A percentile compares a stretch with the other conserved stretches of the same genome.
phyloP scores from a whole-genome alignment of 2,113 vertebrate species.

The Phasianus colchicus region DNA sequence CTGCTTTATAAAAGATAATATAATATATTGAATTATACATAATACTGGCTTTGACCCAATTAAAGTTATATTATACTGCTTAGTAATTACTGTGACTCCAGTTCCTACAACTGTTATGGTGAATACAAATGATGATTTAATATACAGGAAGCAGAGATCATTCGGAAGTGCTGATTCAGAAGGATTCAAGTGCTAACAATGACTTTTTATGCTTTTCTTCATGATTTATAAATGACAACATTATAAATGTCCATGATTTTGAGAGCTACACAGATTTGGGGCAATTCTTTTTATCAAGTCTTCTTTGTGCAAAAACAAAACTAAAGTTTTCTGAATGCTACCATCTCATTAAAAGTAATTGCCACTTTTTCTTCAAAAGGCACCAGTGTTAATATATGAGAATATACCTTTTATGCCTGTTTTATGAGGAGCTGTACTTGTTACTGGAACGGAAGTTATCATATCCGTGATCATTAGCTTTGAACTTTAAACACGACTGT shows the following conservation, averaged over 20 bases:
- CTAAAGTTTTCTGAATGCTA: slow-evolving; percentile 25
- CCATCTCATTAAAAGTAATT: slow-evolving; percentile 20
- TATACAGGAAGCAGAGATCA: slow-evolving; percentile 29
- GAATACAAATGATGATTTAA: slow-evolving; percentile 16
- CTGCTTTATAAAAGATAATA: slow-evolving; percentile 52
- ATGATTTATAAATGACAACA: not conserved
- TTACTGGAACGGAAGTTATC: slow-evolving; percentile 91
- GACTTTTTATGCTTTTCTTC: slow-evolving; percentile 33
- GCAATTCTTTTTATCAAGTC: not conserved
- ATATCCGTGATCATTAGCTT: slow-evolving; percentile 88
- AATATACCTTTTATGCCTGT: slow-evolving; percentile 31
- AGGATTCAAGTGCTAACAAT: slow-evolving; percentile 77
- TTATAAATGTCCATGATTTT: not conserved
- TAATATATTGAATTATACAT: slow-evolving; percentile 52
- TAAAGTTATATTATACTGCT: slow-evolving; percentile 32
- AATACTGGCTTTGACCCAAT: slow-evolving; percentile 57
- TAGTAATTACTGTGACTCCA: slow-evolving; percentile 52
- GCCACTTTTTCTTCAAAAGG: slow-evolving; percentile 53
- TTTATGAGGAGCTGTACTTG: slow-evolving; percentile 91
- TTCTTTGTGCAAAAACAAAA: slow-evolving; percentile 53
- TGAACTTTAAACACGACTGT: slow-evolving; percentile 91
- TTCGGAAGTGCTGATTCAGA: slow-evolving; percentile 73
- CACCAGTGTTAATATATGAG: slow-evolving; percentile 10
- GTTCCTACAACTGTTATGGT: slow-evolving; percentile 46
- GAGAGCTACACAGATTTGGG: not conserved